A percentile compares a stretch with the other conserved stretches of the same genome.
These are phyloP conservation scores for Julus scandinavius DNA, from an alignment of 2,888 invertebrate genomes.

Conservation along the genomic window DNA sequence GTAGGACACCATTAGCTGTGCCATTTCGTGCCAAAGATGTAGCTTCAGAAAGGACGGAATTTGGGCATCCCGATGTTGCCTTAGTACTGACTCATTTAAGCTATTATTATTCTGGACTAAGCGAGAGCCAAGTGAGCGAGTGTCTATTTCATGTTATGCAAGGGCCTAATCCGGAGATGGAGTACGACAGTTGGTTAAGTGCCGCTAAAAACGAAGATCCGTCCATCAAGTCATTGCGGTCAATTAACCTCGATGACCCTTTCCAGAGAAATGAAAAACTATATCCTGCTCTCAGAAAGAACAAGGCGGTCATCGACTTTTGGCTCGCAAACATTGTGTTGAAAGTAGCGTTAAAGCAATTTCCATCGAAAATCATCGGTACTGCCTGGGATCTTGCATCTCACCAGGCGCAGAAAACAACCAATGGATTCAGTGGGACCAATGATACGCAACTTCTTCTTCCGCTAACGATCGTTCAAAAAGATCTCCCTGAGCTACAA, in stretches of 20 bases:
- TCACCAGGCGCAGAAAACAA: background rate
- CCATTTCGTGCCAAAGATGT: background rate
- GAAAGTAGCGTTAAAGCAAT: background rate
- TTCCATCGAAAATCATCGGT: background rate
- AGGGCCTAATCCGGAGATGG: background rate
- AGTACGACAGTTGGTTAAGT: background rate
- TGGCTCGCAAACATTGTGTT: background rate
- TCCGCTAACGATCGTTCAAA: background rate
- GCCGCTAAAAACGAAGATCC: background rate
- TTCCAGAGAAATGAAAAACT: background rate
- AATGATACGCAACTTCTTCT: background rate
- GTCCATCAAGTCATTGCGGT: background rate
- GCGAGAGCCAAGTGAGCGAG: background rate
- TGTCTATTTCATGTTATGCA: background rate
- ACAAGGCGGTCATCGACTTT: background rate
- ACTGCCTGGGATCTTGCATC: slow-evolving; percentile 14
- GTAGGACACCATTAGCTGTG: background rate
- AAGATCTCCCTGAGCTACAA: background rate
- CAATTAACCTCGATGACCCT: background rate
- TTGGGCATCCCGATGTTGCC: background rate
- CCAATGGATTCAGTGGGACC: background rate
- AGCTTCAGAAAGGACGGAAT: background rate
- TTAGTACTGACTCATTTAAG: background rate
- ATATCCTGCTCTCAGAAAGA: background rate
- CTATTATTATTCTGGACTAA: background rate